Conservation (phyloP, 2,888 invertebrate species). For the Agrilus mali region DNA sequence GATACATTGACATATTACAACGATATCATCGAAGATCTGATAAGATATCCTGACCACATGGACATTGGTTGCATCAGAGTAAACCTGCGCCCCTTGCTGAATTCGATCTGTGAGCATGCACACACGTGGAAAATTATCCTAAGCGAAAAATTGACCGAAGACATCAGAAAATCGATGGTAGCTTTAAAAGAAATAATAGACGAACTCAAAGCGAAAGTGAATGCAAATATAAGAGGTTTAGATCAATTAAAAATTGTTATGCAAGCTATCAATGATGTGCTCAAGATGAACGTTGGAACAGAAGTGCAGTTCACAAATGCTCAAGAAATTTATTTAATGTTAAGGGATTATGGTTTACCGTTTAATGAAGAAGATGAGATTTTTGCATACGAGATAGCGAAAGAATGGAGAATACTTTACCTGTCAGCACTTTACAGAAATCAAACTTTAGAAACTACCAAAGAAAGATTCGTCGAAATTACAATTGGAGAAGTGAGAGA, state of each 20-base stretch:
- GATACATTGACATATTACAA: conserved; percentile 77
- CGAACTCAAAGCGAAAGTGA: conserved; percentile 46
- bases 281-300: conserved; percentile 60
- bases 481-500: conserved; percentile 62
- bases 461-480: conserved; percentile 72
- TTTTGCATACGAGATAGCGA: conserved; percentile 46
- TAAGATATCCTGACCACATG: conserved; percentile 41
- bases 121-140: conserved; percentile 67
- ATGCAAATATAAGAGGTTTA: conserved; percentile 63
- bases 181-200: conserved; percentile 57
- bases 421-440: conserved; percentile 56
- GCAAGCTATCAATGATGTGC: conserved; percentile 66
- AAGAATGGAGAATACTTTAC: conserved; percentile 57
- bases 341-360: conserved; percentile 56
- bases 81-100: conserved; percentile 58
- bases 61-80: conserved; percentile 61
- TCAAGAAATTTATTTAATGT: conserved; percentile 65
- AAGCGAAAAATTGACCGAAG: conserved; percentile 53
- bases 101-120: conserved; percentile 59
- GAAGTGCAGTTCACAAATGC: conserved; percentile 64
- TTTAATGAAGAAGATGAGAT: conserved; percentile 41
- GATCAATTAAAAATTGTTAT: conserved; percentile 76
- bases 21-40: conserved; percentile 46
- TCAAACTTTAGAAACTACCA: conserved; percentile 63
- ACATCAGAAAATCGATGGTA: conserved; percentile 55